Evolutionary conservation across 2,113 vertebrate species (phyloP).

Genomic region (Chinchilla lanigera): DNA sequence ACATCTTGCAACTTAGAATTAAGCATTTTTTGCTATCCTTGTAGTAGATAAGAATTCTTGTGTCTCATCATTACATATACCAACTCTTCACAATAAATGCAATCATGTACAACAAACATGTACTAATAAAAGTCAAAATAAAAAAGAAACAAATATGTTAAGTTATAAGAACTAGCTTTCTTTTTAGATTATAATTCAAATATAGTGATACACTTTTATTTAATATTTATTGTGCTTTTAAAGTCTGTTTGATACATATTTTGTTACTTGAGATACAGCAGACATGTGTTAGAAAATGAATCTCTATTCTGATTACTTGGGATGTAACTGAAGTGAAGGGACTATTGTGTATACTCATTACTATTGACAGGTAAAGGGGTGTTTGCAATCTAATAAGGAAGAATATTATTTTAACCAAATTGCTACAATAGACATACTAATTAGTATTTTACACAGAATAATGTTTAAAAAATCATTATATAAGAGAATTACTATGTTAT

Average conservation of each 20-base stretch:
- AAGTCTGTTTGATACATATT: not conserved
- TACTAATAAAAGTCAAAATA: not conserved
- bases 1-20: not conserved
- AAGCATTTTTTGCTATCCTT: not conserved
- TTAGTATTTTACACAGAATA: not conserved
- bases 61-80: not conserved
- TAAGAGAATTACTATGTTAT: not conserved
- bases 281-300: constrained; percentile 15
- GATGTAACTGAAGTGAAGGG: not conserved
- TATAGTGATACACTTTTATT: constrained; percentile 17
- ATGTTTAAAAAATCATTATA: not conserved
- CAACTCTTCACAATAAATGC: not conserved
- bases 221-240: constrained; percentile 27
- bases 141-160: constrained; percentile 19
- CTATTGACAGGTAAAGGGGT: not conserved
- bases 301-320: constrained; percentile 13
- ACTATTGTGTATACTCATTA: not conserved
- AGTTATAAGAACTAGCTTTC: not conserved
- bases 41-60: constrained; percentile 19
- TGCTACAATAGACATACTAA: not conserved
- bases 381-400: not conserved
- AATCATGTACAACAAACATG: not conserved
- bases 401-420: not conserved
- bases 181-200: constrained; percentile 55
- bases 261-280: constrained; percentile 29